Evolutionary conservation across 2,113 vertebrate species (phyloP).

Genomic region (Psophia crepitans): DNA sequence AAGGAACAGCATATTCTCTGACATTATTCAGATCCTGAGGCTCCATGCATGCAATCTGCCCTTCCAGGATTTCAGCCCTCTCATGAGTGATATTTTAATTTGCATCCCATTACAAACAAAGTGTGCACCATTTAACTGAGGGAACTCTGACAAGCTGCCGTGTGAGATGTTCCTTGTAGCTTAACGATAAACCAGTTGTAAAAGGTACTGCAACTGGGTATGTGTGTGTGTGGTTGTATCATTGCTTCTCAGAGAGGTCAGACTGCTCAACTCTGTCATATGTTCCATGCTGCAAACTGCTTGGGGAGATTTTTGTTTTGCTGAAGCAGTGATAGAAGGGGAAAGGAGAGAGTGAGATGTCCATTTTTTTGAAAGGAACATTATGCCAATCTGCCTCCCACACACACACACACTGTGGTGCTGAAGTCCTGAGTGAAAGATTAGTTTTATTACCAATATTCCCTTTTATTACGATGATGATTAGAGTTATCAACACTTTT

Average conservation of each 20-base stretch:
- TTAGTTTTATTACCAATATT: not conserved
- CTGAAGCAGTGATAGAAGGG: not conserved
- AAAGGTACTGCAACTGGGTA: not conserved
- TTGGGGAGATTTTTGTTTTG: not conserved
- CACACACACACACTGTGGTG: not conserved
- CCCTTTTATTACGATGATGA: not conserved
- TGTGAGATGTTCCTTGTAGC: not conserved
- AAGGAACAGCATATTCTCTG: not conserved
- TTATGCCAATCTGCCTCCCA: not conserved
- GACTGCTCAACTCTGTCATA: not conserved
- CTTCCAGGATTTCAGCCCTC: not conserved
- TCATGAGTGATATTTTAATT: not conserved
- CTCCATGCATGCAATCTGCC: not conserved
- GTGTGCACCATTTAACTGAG: not conserved
- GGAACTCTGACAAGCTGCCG: not conserved
- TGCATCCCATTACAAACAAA: conserved; percentile 7
- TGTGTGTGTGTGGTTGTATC: not conserved
- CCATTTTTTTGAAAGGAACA: not conserved
- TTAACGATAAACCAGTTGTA: not conserved
- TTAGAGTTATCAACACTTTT: not conserved
- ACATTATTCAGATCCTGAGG: not conserved
- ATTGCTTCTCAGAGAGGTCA: not conserved
- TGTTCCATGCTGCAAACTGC: not conserved
- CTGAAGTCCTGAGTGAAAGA: not conserved
- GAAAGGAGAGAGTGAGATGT: not conserved